Percentiles rank a stretch among this genome's conserved stretches.
Evolutionary conservation across 2,888 invertebrate genomes (phyloP).

Genomic region (Synergus japonicus): DNA sequence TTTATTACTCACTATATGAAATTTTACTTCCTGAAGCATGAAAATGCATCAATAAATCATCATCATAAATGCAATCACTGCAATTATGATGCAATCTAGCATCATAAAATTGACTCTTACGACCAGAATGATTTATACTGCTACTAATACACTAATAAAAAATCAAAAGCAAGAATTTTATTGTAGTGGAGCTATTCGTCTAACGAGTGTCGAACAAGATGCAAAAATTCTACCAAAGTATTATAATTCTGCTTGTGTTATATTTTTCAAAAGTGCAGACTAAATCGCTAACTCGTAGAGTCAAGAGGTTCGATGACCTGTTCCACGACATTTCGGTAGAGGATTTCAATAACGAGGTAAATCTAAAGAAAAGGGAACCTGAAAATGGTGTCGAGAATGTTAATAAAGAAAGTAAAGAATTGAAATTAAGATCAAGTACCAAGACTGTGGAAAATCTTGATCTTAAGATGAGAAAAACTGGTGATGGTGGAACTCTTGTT

Average conservation of each 20-base stretch:
- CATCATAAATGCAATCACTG: background rate
- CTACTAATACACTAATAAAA: background rate
- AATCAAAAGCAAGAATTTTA: background rate
- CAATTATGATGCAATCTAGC: background rate
- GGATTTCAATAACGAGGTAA: background rate
- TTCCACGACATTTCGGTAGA: background rate
- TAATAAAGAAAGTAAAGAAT: background rate
- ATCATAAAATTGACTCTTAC: background rate
- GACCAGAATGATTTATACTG: background rate
- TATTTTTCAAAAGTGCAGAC: background rate
- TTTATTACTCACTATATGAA: too few species aligned
- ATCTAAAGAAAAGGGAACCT: background rate
- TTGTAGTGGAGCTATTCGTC: background rate
- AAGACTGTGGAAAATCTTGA: background rate
- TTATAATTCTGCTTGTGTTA: background rate
- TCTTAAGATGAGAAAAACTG: too few species aligned
- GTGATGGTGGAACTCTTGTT: background rate
- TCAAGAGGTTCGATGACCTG: background rate
- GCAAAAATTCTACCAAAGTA: background rate
- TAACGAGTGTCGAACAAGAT: background rate
- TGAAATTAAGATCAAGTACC: background rate
- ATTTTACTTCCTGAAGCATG: background rate
- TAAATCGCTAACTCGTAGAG: background rate
- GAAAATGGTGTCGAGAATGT: background rate
- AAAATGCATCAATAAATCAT: background rate